Base-by-base conservation (phyloP, 1,140 invertebrate genomes). In the Aphis gossypii region DNA sequence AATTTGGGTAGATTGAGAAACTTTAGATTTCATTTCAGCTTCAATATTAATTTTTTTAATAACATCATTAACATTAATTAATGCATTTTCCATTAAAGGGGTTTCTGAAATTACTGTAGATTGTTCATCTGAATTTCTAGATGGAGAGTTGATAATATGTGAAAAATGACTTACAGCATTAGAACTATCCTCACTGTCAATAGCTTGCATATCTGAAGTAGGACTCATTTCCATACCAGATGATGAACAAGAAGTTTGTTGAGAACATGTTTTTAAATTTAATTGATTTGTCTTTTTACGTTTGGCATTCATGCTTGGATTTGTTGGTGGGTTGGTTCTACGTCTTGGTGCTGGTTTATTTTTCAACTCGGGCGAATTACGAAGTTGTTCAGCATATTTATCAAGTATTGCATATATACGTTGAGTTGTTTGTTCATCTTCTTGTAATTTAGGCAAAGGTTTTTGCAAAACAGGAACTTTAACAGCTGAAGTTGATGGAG, bases 361-460 rank as follows among this genome's bases (percentile, higher is more conserved):
- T 95, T 97, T 97, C 35, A 97, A 94, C 95, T 98, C 97, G 0
- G 97, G 97, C 9, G 97, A 97, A 95, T 97, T 97, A 93, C 97
- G 95, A 60, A 98, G 95, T 94, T 98, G 97, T 94, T 97, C 97
- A 82, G 97, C 97, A 95, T 98, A 98, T 94, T 97, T 97, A 5
- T 97, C 97, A 38, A 98, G 95, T 94, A 98, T 98, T 92, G 97
- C 97, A 93, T 97, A 96, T 93, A 98, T 98, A 92, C 97, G 96
- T 95, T 97, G 97, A 2, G 97, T 97, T 0, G 97, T 98, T 94
- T 97, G 97, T 95, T 98, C 97, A 94, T 98, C 97, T 95, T 98
- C 97, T 94, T 97, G 96, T 5, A 97, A 97, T 95, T 98, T 98
- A 94, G 97, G 97, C 93, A 96, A 96, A 2, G 97, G 97, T 93